Evolutionary conservation across 53 echinoderm and acorn worm species (phyloP), one percentile per base, ranked within the genome.

Genomic region (Patiria pectinifera): DNA sequence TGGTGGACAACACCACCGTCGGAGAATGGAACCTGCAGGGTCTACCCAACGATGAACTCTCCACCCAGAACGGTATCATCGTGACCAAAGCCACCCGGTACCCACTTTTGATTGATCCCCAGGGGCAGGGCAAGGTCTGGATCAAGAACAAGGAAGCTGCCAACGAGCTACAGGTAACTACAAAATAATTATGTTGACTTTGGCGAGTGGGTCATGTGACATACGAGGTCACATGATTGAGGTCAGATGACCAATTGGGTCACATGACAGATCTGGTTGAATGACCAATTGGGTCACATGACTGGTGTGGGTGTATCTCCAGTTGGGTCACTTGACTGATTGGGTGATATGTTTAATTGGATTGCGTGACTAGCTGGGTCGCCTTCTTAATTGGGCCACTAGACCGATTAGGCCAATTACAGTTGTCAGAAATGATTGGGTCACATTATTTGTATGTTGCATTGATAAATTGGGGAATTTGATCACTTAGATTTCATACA

Each of bases 121-220:
- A 99, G 92, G 99, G 99, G 15, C 99, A 97, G 83, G 99, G 99
- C 85, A 99, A 97, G 59, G 91, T 95, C 19, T 99, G 99, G 99
- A 97, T 99, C 84, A 96, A 86, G 86, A 96, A 96, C 62, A 96
- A 96, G 80, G 99, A 99, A 83, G 92, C 93, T 74, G 86, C 83
- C 14, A 96, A 97, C 89, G 96, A 97, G 86, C 72, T 99, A 13
- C 93, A 95, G 93, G 87, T 93, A 82, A 78, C n/a, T n/a, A n/a
- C n/a, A n/a, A n/a, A n/a, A n/a, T n/a, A n/a, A n/a, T n/a, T n/a
- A n/a, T n/a, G n/a, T n/a, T n/a, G n/a, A n/a, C 12, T 23, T 69
- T 4, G 45, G 71, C 60, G 60, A 60, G 0, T 60, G 60, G 72
- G 19, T 72, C 12, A 46, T 46, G 2, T 82, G 53, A 82, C 53